Evolutionary conservation across 2,113 vertebrate genomes (phyloP), one percentile per base, ranked within the genome.

Genomic region (Perca flavescens): DNA sequence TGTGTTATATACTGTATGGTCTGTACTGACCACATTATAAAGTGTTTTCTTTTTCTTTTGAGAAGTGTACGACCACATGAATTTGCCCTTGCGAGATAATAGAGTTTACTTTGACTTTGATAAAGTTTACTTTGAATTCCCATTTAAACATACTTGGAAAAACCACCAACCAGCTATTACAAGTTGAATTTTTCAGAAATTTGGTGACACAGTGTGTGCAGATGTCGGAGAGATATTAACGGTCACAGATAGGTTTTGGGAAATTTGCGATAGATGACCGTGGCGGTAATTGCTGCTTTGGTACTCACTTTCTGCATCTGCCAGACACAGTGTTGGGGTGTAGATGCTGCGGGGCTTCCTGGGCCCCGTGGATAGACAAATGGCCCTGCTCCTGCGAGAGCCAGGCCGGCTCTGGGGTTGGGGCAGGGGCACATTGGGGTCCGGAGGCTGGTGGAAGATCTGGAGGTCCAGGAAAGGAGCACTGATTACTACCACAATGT

Each of bases 231-330:
- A 50, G 21, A 81, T 83, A 70, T 74, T 73, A 83, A 71, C 76
- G 12, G 17, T 56, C 62, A 8, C 36, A 2, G 9, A 21, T 10
- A 43, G 9, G 40, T 43, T 43, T 31, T 40, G 64, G 14, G 36
- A 69, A 31, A 65, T 46, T 14, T 17, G 53, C 31, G 49, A 47
- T 56, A 17, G 40, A 75, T 47, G 68, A 40, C 52, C 46, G 50
- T 14, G 40, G 75, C 1, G 49, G 3, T 19, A 53, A 61, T 74
- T 40, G 40, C 34, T 25, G 75, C 28, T 73, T 67, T 74, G 89
- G 79, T 88, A 89, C 98, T 97, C 95, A 99, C 98, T 99, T 67
- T 99, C 98, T 17, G 96, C 97, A 70, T 99, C 98, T 2, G 98
- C 97, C 50, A 99, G 94, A 90, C 98, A 99, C 0, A 98, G 93